Percentiles rank a stretch among this genome's conserved stretches.
These are phyloP conservation scores for Panulirus ornatus DNA, from an alignment of 1,140 invertebrate genomes.

Conservation along the genomic window DNA sequence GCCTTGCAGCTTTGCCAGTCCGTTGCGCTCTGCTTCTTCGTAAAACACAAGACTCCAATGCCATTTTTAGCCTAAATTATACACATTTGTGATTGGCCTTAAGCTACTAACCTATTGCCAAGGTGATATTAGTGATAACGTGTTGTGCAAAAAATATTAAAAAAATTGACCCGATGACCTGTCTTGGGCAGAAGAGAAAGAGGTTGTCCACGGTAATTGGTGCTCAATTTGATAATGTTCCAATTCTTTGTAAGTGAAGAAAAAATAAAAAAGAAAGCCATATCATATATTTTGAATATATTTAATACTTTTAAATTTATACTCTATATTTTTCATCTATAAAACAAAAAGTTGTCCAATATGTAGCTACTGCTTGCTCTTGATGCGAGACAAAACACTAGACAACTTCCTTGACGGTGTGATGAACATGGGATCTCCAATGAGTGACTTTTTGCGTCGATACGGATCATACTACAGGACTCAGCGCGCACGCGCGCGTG, in stretches of 20 bases:
- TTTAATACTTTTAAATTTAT: constrained; percentile 72
- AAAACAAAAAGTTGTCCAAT: constrained; percentile 59
- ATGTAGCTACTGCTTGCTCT: constrained; percentile 61
- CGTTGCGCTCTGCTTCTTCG: constrained; percentile 47
- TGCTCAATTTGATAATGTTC: constrained; percentile 69
- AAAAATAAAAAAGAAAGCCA: constrained; percentile 71
- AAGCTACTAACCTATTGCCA: constrained; percentile 40
- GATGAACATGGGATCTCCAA: constrained; percentile 20
- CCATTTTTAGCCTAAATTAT: constrained; percentile 44
- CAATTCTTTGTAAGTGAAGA: constrained; percentile 68
- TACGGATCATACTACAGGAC: constrained; percentile 34
- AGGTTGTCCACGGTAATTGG: constrained; percentile 52
- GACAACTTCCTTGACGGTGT: constrained; percentile 17
- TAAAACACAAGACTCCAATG: constrained; percentile 37
- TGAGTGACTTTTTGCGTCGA: constrained; percentile 17
- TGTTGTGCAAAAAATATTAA: constrained; percentile 66
- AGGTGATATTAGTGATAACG: constrained; percentile 68
- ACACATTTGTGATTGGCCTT: constrained; percentile 67
- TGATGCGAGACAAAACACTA: constrained; percentile 24
- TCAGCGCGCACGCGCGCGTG: too few relatives aligned
- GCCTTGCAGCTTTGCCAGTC: constrained; percentile 69
- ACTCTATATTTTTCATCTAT: constrained; percentile 70
- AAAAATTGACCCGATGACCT: too few relatives aligned
- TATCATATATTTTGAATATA: constrained; percentile 74
- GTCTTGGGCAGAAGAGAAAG: constrained; percentile 29